These are phyloP conservation scores for Desmodus rotundus DNA, from an alignment of 2,113 vertebrate species.

Conservation along the genomic window DNA sequence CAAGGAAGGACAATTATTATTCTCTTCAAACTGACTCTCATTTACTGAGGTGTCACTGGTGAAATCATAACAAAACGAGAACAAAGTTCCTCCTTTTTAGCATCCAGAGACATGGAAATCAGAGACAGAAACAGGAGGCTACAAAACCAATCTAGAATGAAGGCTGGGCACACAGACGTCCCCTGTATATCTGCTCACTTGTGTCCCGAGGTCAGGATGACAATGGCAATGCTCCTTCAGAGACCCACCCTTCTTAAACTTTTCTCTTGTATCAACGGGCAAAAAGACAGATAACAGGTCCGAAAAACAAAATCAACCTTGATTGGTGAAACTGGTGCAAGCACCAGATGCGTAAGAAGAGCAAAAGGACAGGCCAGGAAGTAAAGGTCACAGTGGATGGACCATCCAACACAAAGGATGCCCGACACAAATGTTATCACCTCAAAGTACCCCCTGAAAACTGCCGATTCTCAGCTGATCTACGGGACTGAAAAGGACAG, in stretches of 20 bases:
- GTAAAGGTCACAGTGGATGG: not conserved
- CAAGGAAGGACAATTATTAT: not conserved
- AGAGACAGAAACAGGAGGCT: not conserved
- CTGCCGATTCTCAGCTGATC: not conserved
- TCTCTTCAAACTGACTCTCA: slow-evolving; percentile 17
- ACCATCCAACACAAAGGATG: not conserved
- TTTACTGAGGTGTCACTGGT: not conserved
- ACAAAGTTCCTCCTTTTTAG: not conserved
- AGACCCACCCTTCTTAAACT: not conserved
- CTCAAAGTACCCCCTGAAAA: not conserved
- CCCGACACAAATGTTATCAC: not conserved
- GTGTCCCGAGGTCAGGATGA: not conserved
- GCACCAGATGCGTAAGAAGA: not conserved
- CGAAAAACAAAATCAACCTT: not conserved
- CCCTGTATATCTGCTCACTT: not conserved
- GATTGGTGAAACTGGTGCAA: not conserved
- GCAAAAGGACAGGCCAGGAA: not conserved
- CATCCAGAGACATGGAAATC: not conserved
- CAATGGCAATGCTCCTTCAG: not conserved
- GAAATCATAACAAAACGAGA: not conserved
- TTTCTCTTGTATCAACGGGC: not conserved
- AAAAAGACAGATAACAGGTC: not conserved
- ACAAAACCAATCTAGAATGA: not conserved
- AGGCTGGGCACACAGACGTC: not conserved
- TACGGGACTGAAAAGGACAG: not conserved